Evolutionary conservation across 2,888 invertebrate species (phyloP).

Genomic region (Mythimna loreyi): DNA sequence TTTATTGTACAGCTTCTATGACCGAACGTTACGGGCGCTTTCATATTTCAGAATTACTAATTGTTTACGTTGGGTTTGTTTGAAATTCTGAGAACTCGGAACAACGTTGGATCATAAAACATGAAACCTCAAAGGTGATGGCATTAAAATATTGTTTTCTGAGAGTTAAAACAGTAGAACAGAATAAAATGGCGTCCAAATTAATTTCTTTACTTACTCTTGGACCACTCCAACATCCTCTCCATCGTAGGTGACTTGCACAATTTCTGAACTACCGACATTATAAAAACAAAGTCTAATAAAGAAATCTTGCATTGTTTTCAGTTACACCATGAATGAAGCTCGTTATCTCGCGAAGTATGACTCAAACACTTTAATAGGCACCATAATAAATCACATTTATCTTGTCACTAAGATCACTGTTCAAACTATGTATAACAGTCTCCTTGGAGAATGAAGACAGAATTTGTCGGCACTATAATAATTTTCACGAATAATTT

Average conservation of each 20-base stretch:
- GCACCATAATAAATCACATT: conserved; percentile 59
- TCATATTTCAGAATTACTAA: conserved; percentile 57
- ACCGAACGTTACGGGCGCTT: conserved; percentile 35
- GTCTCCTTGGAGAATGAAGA: conserved; percentile 28
- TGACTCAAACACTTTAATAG: conserved; percentile 47
- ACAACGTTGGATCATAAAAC: conserved; percentile 29
- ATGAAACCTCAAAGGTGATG: conserved; percentile 34
- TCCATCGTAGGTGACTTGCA: conserved; percentile 53
- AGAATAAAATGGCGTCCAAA: conserved; percentile 14
- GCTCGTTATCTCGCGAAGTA: conserved; percentile 35
- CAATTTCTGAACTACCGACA: conserved; percentile 46
- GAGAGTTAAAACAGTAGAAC: conserved; percentile 8
- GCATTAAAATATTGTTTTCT: conserved; percentile 18
- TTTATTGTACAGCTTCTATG: conserved; percentile 49
- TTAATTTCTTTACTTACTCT: conserved; percentile 51
- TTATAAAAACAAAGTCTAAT: conserved; percentile 27
- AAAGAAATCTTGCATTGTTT: conserved; percentile 41
- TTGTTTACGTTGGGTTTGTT: conserved; percentile 51
- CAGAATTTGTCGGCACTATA: conserved; percentile 23
- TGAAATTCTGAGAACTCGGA: conserved; percentile 45
- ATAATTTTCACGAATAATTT: conserved; percentile 15
- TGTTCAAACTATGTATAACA: conserved; percentile 38
- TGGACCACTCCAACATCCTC: conserved; percentile 46
- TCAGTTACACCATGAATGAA: conserved; percentile 54
- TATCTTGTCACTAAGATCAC: conserved; percentile 50